A percentile compares a stretch with the other conserved stretches of the same genome.
Conservation (phyloP, 2,113 vertebrate species). For the Clarias macrocephalus region DNA sequence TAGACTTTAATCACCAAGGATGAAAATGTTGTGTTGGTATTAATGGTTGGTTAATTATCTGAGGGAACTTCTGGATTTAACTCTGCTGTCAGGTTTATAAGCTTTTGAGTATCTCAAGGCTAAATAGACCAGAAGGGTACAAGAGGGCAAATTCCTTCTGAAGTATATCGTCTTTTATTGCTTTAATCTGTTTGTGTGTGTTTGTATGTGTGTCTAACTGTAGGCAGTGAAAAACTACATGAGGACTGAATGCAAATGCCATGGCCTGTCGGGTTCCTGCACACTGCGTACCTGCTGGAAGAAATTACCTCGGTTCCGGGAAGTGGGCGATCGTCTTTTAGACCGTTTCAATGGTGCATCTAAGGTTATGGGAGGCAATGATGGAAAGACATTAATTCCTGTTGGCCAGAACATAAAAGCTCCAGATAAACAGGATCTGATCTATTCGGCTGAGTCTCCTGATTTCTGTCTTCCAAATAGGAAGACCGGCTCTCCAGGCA, state of each 20-base stretch:
- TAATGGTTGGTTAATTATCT: constrained; percentile 75
- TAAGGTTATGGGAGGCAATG: constrained; percentile 96
- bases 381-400: constrained; percentile 90
- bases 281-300: constrained; percentile 95
- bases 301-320: constrained; percentile 94
- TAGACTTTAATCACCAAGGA: constrained; percentile 31
- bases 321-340: constrained; percentile 89
- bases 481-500: constrained; percentile 91
- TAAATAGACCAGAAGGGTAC: constrained; percentile 51
- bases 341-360: constrained; percentile 94
- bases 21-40: constrained; percentile 17
- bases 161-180: constrained; percentile 76
- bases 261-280: constrained; percentile 94
- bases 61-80: constrained; percentile 70
- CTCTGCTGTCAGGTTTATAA: constrained; percentile 73
- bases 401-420: constrained; percentile 92
- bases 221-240: constrained; percentile 95
- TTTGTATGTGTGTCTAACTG: constrained; percentile 56
- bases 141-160: constrained; percentile 69
- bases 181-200: constrained; percentile 67
- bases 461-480: constrained; percentile 95
- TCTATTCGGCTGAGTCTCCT: constrained; percentile 92
- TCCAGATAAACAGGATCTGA: constrained; percentile 88
- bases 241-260: constrained; percentile 96
- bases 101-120: constrained; percentile 73